Evolutionary conservation across 1,140 invertebrate species (phyloP), one percentile per base, ranked within the genome.

Genomic region (Aphidius ervi): DNA sequence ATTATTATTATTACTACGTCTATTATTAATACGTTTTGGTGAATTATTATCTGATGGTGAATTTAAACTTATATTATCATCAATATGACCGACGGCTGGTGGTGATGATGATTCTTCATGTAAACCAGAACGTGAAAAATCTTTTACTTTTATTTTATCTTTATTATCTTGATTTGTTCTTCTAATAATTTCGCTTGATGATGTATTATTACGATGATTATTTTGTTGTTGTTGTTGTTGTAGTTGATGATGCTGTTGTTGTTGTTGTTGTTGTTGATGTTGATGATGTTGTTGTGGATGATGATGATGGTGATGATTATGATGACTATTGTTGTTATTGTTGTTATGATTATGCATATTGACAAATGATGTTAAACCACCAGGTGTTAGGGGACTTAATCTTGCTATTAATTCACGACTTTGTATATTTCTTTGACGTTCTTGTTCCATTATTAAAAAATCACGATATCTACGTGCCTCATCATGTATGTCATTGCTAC

Each of bases 51-150:
- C 55, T 31, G 23, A 31, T 31, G 23, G 23, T 10, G 56, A 54
- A 50, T 56, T 43, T n/a, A 53, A 46, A 56, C 41, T 60, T 4
- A 63, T 45, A 49, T 61, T 53, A 20, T 65, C 64, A 7, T 65
- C 64, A n/a, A 39, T 23, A 10, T 53, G 45, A n/a, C 54, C 60
- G 60, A 62, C 60, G 60, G 76, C 74, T 6, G 76, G 77, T 55
- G 76, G 75, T 6, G 76, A 78, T 4, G 72, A 71, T 0, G 74
- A 74, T 54, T 75, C 74, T 54, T 78, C 73, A 56, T 72, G 69
- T 46, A 67, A n/a, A 43, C 61, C 62, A 4, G 70, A 61, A 46
- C 74, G 67, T 3, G 74, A 78, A 45, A 79, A 76, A 43, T 80
- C 76, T 56, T 76, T 77, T 1, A 77, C 75, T 5, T 70, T 74